Evolutionary conservation across 2,113 vertebrate genomes (phyloP), one percentile per base, ranked within the genome.

Genomic region (Seriola rivoliana): DNA sequence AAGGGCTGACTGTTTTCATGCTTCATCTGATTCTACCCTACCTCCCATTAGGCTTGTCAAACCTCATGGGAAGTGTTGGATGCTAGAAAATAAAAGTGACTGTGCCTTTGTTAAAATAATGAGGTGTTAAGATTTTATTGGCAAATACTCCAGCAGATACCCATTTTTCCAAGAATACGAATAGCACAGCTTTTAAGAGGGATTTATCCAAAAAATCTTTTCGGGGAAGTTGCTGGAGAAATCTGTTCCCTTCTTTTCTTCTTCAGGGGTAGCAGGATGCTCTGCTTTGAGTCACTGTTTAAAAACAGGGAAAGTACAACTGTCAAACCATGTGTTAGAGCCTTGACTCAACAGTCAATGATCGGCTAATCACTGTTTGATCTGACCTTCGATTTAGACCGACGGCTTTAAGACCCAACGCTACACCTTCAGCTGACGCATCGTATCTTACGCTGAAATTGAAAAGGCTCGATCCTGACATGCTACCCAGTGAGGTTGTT

Each of bases 31-130:
- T 67, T 54, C 64, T 11, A 57, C 76, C 36, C 21, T 50, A 59
- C 62, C 84, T 84, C 82, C 42, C 71, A 80, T 84, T 80, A 85
- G 86, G 69, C 80, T 63, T 16, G 77, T 73, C 57, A 12, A 78
- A 73, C 65, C 83, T 76, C 78, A 16, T 2, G 85, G 85, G 89
- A 82, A 38, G 75, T 65, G 66, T 79, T 16, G 70, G 48, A 82
- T 75, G 69, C 69, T 60, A 23, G 69, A 65, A 81, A 69, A 77
- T 29, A 80, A 86, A 67, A 21, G 34, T 10, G 38, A 11, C 63
- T 64, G 11, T 75, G 74, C 65, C 60, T 82, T 75, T 80, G 62
- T 79, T 76, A 55, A 70, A 87, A 81, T 84, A 72, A 84, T 19
- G 32, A 87, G 68, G 64, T 23, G 64, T 55, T 74, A 29, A 4